Evolutionary conservation across 1,140 invertebrate species (phyloP), one percentile per base, ranked within the genome.

Genomic region (Thaumetopoea pityocampa): DNA sequence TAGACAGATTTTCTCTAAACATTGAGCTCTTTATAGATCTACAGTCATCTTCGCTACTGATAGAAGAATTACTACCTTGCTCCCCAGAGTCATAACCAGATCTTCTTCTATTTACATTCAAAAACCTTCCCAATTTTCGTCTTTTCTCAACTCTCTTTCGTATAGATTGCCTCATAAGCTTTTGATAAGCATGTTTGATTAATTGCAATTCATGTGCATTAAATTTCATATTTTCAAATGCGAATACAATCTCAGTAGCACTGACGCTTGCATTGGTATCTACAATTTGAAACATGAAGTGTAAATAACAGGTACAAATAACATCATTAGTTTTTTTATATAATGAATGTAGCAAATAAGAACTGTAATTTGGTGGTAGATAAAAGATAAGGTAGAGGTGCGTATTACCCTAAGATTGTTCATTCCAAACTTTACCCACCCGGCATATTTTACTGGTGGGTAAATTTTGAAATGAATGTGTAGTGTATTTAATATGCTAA

Each of bases 21-120:
- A n/a, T n/a, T n/a, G 46, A 49, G 17, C 60, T 65, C 44, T 37
- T 59, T 12, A 54, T 50, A 15, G 73, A 71, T 28, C 50, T 56
- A 33, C 51, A 49, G 48, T 77, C 72, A 66, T 83, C n/a, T n/a
- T n/a, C 72, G 67, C 67, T 71, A 33, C 66, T 73, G 11, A 68
- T 42, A 5, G 73, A 71, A 23, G 74, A 80, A 35, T 71, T 55
- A 61, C 67, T 76, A 8, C 59, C 74, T 47, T 59, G 50, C 10
- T 71, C 77, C 10, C 67, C 68, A 0, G 69, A 78, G 24, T 81
- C 73, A 50, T 64, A 55, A 8, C 64, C 57, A 10, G 55, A 67
- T 42, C 60, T 58, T n/a, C 47, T 40, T 35, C 51, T 47, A 11
- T 33, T 45, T 12, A 41, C 37, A 46, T 61, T 76, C 3, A 68